Percentiles rank a stretch among this genome's conserved stretches.
Evolutionary conservation across 1,140 invertebrate genomes (phyloP).

Genomic region (Trachelipus rathkii): DNA sequence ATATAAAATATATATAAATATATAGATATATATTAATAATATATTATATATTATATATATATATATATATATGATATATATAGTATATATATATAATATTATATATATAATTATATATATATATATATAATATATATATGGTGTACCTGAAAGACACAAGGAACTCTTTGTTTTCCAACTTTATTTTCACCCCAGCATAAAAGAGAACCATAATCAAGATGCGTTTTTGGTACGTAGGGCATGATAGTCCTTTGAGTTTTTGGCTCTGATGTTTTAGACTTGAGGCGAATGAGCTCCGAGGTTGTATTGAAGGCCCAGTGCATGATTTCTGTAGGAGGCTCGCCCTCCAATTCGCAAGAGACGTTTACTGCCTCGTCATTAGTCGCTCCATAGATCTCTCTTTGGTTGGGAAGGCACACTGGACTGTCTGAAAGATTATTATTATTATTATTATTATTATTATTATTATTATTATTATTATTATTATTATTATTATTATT

Average conservation of each 20-base stretch:
- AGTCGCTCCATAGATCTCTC: conserved; percentile 70
- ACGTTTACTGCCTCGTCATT: conserved; percentile 72
- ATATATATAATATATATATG: neutral
- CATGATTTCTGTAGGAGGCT: conserved; percentile 74
- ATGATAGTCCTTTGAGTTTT: conserved; percentile 36
- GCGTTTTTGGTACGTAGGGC: conserved; percentile 40
- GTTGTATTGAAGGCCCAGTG: conserved; percentile 47
- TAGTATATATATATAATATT: conserved; percentile 15
- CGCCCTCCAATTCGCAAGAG: conserved; percentile 78
- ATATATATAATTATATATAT: conserved; percentile 6
- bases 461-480: too few relatives aligned
- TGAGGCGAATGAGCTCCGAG: conserved; percentile 39
- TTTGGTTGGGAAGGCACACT: conserved; percentile 12
- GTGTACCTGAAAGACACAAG: conserved; percentile 51
- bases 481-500: too few relatives aligned
- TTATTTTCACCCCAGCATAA: conserved; percentile 43
- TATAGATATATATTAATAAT: too few relatives aligned
- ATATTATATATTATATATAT: neutral
- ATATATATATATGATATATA: neutral
- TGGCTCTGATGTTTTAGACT: conserved; percentile 12
- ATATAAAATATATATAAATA: too few relatives aligned
- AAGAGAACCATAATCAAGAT: conserved; percentile 42
- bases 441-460: too few relatives aligned
- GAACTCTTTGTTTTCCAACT: conserved; percentile 45
- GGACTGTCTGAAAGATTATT: neutral